Percentiles rank a stretch among this genome's conserved stretches.
Conservation (phyloP, 2,797 vertebrate genomes). For the Chelidonichthys spinosus region DNA sequence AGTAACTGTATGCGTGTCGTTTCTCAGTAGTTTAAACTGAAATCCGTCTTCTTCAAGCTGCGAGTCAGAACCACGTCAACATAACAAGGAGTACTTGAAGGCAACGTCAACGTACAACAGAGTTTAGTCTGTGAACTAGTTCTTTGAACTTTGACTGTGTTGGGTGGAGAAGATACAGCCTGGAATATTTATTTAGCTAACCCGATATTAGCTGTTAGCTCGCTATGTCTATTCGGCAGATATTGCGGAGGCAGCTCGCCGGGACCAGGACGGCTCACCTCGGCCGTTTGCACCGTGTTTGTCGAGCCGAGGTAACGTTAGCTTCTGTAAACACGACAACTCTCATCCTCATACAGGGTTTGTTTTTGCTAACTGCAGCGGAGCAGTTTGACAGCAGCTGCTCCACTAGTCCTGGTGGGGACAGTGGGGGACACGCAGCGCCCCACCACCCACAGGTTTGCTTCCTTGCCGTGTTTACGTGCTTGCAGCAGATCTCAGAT, state of each 20-base stretch:
- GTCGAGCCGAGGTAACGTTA: slow-evolving; percentile 62
- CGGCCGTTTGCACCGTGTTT: slow-evolving; percentile 25
- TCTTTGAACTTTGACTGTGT: too few species aligned
- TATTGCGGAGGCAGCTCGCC: slow-evolving; percentile 43
- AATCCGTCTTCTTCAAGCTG: not conserved
- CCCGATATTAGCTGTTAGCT: not conserved
- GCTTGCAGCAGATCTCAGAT: not conserved
- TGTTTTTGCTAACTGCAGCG: not conserved
- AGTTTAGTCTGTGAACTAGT: not conserved
- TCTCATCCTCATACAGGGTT: slow-evolving; percentile 12
- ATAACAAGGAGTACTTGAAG: slow-evolving; percentile 23
- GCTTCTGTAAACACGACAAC: not conserved
- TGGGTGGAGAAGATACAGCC: not conserved
- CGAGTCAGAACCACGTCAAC: not conserved
- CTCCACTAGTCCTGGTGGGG: slow-evolving; percentile 21
- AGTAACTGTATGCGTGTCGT: not conserved
- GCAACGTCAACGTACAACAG: slow-evolving; percentile 1
- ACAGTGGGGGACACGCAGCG: slow-evolving; percentile 20
- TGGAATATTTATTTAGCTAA: not conserved
- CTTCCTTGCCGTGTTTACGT: not conserved
- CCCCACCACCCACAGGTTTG: slow-evolving; percentile 54
- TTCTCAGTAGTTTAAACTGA: not conserved
- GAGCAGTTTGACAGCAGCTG: not conserved
- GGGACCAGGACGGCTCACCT: slow-evolving; percentile 23
- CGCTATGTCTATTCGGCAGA: slow-evolving; percentile 54